These are phyloP conservation scores for Epizoanthus rinbou DNA, from an alignment of 92 coral and sea anemone genomes.

Conservation along the genomic window DNA sequence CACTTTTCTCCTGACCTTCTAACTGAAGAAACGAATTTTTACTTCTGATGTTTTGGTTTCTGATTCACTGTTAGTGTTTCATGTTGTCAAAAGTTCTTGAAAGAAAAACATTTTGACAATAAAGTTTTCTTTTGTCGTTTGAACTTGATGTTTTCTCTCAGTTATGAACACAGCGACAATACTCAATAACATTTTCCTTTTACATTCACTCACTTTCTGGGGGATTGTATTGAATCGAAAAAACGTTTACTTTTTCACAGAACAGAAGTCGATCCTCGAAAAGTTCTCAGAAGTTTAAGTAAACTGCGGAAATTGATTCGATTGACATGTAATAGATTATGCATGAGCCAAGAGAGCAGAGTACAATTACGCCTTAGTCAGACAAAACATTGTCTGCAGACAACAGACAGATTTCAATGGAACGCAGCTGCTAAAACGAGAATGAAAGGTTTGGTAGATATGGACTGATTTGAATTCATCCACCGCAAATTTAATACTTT, in stretches of 20 bases:
- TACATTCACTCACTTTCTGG: no score
- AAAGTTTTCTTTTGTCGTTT: no score
- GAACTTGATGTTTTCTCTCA: no score
- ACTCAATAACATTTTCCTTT: no score
- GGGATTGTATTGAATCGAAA: no score
- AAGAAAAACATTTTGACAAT: no score
- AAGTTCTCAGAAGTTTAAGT: background rate
- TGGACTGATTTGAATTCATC: background rate
- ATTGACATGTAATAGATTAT: background rate
- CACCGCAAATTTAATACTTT: background rate
- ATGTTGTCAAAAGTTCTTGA: no score
- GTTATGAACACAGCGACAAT: no score
- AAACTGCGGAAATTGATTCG: background rate
- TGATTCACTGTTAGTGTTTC: no score
- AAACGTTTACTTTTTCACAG: background rate
- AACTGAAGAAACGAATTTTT: no score
- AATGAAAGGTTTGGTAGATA: conserved; percentile 1
- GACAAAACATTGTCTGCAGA: conserved; percentile 35
- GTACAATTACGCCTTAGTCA: background rate
- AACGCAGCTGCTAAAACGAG: background rate
- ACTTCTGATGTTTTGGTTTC: no score
- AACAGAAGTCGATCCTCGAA: background rate
- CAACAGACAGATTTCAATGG: conserved; percentile 9
- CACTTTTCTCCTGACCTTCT: no score
- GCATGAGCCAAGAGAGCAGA: background rate